Evolutionary conservation across 2,113 vertebrate genomes (phyloP).

Genomic region (Orthonyx spaldingii): DNA sequence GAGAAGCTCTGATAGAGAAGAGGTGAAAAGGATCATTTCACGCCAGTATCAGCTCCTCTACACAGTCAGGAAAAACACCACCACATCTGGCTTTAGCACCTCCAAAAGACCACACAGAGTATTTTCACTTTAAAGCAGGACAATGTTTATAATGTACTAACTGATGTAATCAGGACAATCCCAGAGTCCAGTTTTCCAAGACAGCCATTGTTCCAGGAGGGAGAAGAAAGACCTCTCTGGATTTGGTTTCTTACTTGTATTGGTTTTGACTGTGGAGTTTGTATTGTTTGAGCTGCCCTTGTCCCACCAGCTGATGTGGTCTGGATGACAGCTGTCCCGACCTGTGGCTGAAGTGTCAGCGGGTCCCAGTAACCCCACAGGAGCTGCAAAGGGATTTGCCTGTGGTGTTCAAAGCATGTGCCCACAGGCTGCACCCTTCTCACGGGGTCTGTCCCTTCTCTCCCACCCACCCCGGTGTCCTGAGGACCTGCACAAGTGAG

Average conservation of each 20-base stretch:
- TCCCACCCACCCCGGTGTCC: neutral
- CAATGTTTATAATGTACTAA: conserved; percentile 58
- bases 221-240: conserved; percentile 6
- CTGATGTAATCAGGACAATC: conserved; percentile 49
- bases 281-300: conserved; percentile 9
- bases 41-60: conserved; percentile 7
- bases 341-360: neutral
- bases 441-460: neutral
- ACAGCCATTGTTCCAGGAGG: conserved; percentile 6
- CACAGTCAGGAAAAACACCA: neutral
- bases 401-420: neutral
- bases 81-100: conserved; percentile 36
- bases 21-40: conserved; percentile 28
- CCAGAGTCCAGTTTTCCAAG: conserved; percentile 21
- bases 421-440: neutral
- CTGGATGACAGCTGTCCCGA: neutral
- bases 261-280: conserved; percentile 31
- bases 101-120: conserved; percentile 57
- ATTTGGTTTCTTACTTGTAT: conserved; percentile 43
- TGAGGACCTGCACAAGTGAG: neutral
- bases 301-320: neutral
- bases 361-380: neutral
- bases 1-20: conserved; percentile 77
- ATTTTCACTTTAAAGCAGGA: conserved; percentile 65
- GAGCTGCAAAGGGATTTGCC: neutral